A percentile compares a stretch with the other conserved stretches of the same genome.
Conservation (phyloP, 2,113 vertebrate genomes). For the Apus apus region DNA sequence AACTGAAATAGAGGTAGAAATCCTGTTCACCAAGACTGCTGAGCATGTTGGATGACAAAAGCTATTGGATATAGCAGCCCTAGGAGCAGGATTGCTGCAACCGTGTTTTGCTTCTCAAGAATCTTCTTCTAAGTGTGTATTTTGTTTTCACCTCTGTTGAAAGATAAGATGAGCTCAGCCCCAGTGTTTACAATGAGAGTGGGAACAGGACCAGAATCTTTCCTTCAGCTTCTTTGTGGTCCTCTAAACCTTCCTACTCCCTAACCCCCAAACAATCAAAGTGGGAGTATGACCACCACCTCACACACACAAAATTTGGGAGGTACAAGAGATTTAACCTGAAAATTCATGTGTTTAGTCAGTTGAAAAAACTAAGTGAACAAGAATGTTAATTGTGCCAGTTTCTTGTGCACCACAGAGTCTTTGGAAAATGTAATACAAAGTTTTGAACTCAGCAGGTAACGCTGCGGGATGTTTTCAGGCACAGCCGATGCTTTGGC, state of each 20-base stretch:
- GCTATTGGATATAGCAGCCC: background rate
- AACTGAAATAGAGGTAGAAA: background rate
- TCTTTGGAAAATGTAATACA: background rate
- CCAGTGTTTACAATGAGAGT: background rate
- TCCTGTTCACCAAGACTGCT: background rate
- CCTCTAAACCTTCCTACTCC: background rate
- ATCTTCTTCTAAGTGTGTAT: background rate
- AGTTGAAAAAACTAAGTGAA: background rate
- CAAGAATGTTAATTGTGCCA: background rate
- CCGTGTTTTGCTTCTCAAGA: background rate
- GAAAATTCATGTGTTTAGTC: background rate
- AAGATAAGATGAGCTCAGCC: background rate
- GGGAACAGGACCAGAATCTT: background rate
- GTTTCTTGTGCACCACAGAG: fast-evolving
- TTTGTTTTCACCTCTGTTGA: background rate
- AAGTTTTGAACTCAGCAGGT: background rate
- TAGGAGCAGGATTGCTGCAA: background rate
- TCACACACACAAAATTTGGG: no score
- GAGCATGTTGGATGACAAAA: background rate
- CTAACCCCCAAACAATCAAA: background rate
- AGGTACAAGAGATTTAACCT: background rate
- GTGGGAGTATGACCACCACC: background rate
- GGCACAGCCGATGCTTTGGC: background rate
- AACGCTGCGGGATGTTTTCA: background rate
- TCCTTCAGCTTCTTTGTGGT: background rate